Base-by-base conservation (phyloP, 2,113 vertebrate species). In the Zosterops hypoxanthus region DNA sequence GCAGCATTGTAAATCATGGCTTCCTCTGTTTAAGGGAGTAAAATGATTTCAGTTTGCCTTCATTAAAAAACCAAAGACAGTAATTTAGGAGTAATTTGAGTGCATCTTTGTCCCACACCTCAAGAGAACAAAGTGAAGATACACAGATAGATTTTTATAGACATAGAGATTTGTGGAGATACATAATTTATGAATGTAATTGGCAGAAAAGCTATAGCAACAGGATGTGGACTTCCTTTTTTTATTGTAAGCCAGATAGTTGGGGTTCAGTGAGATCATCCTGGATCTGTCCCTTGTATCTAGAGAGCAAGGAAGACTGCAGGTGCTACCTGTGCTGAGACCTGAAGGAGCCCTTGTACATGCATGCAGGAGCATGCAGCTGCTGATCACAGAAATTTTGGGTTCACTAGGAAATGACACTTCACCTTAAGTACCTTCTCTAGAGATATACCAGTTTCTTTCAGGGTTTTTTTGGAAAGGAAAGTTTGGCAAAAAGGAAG, bases 41-140 rank as follows among this genome's bases (percentile, higher is more conserved):
- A 92, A 96, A 88, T 92, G 0, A 57, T 92, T 82, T 76, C 75
- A 14, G 47, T 94, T 96, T 86, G 65, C 90, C 78, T 92, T 68
- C 70, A 46, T 95, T 91, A 42, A 73, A 88, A 89, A 50, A 66
- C 2, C 20, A 25, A 31, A 50, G 14, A 39, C 31, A 72, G 52
- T 82, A 68, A 93, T 94, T 91, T 73, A 81, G 79, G 42, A 60
- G 53, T 78, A 70, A 91, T 70, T 87, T 71, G 75, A 70, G 34
- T 5, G 5, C n/a, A 19, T 89, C n/a, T 78, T 89, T 6, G 5
- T 60, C 49, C 71, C 1, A 2, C 26, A 69, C n/a, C 55, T 76
- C 4, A 1, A 1, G 44, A 94, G 53, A 93, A 56, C 49, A 57
- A 81, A 82, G 57, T 64, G 20, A 68, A 91, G 65, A 75, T 70